Evolutionary conservation across 1,140 invertebrate species (phyloP), one percentile per base, ranked within the genome.

Genomic region (Pogonomyrmex barbatus): DNA sequence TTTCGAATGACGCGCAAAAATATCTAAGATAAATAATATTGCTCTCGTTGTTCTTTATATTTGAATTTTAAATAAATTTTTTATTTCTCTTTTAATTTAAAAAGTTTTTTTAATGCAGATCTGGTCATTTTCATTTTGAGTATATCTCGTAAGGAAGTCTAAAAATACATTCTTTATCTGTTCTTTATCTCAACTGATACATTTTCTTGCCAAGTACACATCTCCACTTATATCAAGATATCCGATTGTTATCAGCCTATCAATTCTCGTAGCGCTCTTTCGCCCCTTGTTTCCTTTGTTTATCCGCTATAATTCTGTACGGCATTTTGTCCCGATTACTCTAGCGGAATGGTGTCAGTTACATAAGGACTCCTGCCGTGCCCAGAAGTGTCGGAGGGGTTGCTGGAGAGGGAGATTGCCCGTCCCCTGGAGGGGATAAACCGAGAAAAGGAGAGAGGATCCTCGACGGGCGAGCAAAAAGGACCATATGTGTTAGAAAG

Each of bases 341-440:
- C 86, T 88, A 79, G 76, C 83, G 93, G 93, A 94, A 94, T 94
- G 93, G 93, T 94, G 94, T 93, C 93, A 94, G 93, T 94, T 94
- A 94, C 93, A 94, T 94, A 94, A 94, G 93, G 92, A 93, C 92
- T 92, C 92, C 91, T 92, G 93, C 93, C 89, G 93, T 92, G 91
- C 92, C 93, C 91, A 93, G 93, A 94, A 93, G 91, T 90, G 88
- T 88, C 90, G 90, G 91, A 91, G 91, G 91, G 92, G 90, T 92
- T 91, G 88, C 84, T 87, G 90, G 89, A 85, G 87, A 70, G 86
- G 86, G 77, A 73, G 82, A 89, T 68, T 62, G 56, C 5, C n/a
- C 85, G 75, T 76, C 33, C 24, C 24, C n/a, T 70, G 45, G 62
- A 17, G 24, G 73, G 73, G 78, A 75, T 67, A 77, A 60, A 36